Conservation (phyloP, 2,113 vertebrate genomes). For the Hippocampus mohnikei region DNA sequence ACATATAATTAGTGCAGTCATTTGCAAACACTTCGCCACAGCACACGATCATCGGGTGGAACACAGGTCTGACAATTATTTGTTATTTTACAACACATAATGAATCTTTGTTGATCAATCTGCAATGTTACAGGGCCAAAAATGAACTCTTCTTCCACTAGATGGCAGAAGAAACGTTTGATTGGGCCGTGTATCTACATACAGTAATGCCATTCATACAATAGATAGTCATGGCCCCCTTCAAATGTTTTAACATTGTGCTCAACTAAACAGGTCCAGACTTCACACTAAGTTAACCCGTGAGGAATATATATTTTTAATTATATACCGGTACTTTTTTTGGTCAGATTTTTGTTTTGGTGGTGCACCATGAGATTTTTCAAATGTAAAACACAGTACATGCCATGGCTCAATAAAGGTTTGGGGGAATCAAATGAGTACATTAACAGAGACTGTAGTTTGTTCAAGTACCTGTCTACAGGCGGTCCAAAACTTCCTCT, state of each 20-base stretch:
- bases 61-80: too few species aligned
- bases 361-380: too few species aligned
- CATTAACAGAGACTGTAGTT: background rate
- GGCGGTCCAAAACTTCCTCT: constrained; percentile 97
- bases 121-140: background rate
- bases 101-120: background rate
- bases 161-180: background rate
- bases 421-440: background rate
- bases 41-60: too few species aligned
- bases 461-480: constrained; percentile 86
- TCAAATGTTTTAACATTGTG: too few species aligned
- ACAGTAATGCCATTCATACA: too few species aligned
- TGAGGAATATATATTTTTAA: background rate
- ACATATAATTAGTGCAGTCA: background rate
- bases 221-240: too few species aligned
- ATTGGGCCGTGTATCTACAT: too few species aligned
- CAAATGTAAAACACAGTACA: too few species aligned
- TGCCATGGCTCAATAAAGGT: too few species aligned
- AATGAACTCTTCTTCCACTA: background rate
- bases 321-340: background rate
- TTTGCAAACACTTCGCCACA: background rate
- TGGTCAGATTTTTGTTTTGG: background rate
- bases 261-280: too few species aligned
- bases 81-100: too few species aligned
- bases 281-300: background rate